A percentile compares a stretch with the other conserved stretches of the same genome.
phyloP scores from a whole-genome alignment of 2,113 vertebrate species.

The Oriolus oriolus region DNA sequence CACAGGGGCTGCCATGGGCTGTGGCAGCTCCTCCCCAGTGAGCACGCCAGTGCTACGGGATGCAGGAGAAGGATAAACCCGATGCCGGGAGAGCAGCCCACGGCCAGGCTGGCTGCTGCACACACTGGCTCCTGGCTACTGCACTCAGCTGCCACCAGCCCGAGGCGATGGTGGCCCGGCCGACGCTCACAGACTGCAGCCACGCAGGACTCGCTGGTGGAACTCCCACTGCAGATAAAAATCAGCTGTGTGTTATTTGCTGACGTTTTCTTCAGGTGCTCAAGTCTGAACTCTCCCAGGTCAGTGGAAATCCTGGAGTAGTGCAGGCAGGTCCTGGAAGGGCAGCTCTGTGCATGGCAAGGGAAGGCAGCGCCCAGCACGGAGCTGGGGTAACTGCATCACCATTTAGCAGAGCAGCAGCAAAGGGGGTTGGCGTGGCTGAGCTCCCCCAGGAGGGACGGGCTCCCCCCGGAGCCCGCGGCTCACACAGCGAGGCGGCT shows the following conservation, averaged over 20 bases:
- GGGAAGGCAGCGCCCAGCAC: accelerated
- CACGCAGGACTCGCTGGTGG: accelerated
- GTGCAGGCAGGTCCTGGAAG: too few species aligned
- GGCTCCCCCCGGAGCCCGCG: background rate
- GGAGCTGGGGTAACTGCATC: accelerated
- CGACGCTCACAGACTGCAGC: accelerated
- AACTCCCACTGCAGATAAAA: background rate
- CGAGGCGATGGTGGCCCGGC: background rate
- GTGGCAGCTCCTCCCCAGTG: accelerated
- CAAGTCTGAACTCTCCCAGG: accelerated
- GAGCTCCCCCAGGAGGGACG: background rate
- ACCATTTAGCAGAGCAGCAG: background rate
- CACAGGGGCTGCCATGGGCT: background rate
- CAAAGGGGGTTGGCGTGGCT: accelerated
- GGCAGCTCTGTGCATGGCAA: accelerated
- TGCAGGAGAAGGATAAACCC: accelerated
- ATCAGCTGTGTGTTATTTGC: background rate
- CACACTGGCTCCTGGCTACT: background rate
- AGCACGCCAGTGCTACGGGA: accelerated
- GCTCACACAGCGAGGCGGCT: accelerated
- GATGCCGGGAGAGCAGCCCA: background rate
- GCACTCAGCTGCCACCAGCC: background rate
- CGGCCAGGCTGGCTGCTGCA: accelerated
- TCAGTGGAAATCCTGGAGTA: accelerated
- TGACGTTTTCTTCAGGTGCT: background rate